Conservation (phyloP, 2,888 invertebrate species). For the Dromius quadrimaculatus region DNA sequence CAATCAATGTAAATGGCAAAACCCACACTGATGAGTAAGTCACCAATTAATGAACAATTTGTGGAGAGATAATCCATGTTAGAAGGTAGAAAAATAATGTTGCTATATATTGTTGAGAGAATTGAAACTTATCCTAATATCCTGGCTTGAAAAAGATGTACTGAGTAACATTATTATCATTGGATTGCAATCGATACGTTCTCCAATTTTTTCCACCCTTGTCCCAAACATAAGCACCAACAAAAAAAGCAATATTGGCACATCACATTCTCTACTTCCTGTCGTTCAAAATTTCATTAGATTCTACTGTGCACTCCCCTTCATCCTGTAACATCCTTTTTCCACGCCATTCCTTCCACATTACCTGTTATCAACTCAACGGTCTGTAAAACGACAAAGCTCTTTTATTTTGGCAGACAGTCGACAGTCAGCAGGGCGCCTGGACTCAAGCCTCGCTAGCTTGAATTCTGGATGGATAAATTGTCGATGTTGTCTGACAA, state of each 20-base stretch:
- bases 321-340: not conserved
- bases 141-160: too few species aligned
- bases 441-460: not conserved
- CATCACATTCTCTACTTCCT: not conserved
- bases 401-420: slow-evolving; percentile 34
- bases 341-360: not conserved
- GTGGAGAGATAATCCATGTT: too few species aligned
- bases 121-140: too few species aligned
- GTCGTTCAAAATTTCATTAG: slow-evolving; percentile 45
- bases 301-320: not conserved
- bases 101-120: too few species aligned
- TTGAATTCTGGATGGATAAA: slow-evolving; percentile 25
- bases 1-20: too few species aligned
- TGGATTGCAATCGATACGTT: too few species aligned
- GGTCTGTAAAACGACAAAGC: slow-evolving; percentile 43
- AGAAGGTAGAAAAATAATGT: too few species aligned
- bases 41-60: too few species aligned
- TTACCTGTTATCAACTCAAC: slow-evolving; percentile 43
- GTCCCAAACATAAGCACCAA: too few species aligned
- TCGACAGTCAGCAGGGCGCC: slow-evolving; percentile 6
- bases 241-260: slow-evolving; percentile 8
- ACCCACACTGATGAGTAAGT: too few species aligned
- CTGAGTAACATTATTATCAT: too few species aligned
- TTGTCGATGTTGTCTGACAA: slow-evolving; percentile 25
- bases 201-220: too few species aligned